A percentile compares a stretch with the other conserved stretches of the same genome.
These are phyloP conservation scores for Myoxocephalus aenaeus DNA, from an alignment of 2,797 vertebrate genomes.

Conservation along the genomic window DNA sequence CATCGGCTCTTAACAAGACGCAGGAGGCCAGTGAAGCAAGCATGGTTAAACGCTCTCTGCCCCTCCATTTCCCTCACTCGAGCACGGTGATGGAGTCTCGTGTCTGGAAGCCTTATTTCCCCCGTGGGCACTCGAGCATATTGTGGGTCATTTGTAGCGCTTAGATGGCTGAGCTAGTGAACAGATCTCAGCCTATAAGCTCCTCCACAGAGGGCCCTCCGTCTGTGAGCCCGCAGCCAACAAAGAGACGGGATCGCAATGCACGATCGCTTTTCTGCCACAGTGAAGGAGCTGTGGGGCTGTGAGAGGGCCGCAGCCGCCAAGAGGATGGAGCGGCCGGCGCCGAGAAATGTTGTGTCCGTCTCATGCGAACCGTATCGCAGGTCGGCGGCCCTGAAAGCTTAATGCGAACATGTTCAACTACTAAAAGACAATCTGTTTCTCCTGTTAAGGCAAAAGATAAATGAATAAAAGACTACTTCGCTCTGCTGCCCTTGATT, in stretches of 20 bases:
- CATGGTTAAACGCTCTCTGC: constrained; percentile 79
- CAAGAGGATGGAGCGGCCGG: constrained; percentile 10
- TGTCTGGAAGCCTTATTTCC: constrained; percentile 85
- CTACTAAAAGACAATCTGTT: not conserved
- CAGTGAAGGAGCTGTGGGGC: constrained; percentile 30
- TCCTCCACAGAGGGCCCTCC: constrained; percentile 48
- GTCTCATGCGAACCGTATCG: constrained; percentile 4
- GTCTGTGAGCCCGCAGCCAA: constrained; percentile 57
- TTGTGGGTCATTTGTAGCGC: constrained; percentile 84
- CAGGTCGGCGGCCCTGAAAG: not conserved
- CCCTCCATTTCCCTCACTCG: constrained; percentile 71
- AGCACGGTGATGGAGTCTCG: constrained; percentile 78
- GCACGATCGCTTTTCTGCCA: constrained; percentile 45
- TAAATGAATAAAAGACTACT: not conserved
- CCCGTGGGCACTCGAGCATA: constrained; percentile 80
- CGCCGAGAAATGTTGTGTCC: constrained; percentile 8
- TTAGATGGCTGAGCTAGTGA: constrained; percentile 78
- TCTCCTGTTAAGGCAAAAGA: not conserved
- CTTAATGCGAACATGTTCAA: not conserved
- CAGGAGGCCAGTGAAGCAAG: constrained; percentile 76
- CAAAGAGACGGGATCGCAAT: constrained; percentile 44
- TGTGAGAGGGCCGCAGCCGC: not conserved
- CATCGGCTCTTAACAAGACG: constrained; percentile 80
- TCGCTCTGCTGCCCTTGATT: not conserved
- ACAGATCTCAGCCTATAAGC: constrained; percentile 71